These are phyloP conservation scores for Coelopa frigida DNA, from an alignment of 1,140 invertebrate genomes.

Conservation along the genomic window DNA sequence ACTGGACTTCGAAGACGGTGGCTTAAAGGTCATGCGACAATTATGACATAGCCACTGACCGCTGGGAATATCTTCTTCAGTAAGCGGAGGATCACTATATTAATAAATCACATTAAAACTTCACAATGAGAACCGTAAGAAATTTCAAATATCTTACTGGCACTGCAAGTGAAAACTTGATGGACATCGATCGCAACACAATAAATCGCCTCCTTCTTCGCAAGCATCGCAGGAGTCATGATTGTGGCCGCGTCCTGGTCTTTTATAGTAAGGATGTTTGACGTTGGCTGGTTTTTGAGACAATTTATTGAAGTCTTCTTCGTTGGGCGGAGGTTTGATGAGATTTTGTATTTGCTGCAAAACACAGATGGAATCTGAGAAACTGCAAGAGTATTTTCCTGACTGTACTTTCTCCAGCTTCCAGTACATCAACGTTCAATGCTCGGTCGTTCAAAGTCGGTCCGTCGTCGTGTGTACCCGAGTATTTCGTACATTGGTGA, in stretches of 20 bases:
- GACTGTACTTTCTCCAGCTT: background rate
- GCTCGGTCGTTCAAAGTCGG: too few relatives aligned
- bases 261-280: conserved; percentile 75
- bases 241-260: conserved; percentile 84
- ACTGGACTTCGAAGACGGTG: conserved; percentile 29
- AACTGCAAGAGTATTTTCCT: background rate
- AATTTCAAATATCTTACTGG: conserved; percentile 62
- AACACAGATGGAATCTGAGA: conserved; percentile 2
- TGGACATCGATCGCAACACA: conserved; percentile 92
- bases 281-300: conserved; percentile 58
- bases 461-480: too few relatives aligned
- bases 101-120: conserved; percentile 7
- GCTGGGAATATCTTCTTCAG: conserved; percentile 79
- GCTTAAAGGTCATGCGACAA: conserved; percentile 51
- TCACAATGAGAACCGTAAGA: background rate
- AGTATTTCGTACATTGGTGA: conserved; percentile 1
- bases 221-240: conserved; percentile 89
- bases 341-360: conserved; percentile 77
- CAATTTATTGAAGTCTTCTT: conserved; percentile 48
- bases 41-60: conserved; percentile 86
- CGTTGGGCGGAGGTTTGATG: conserved; percentile 79
- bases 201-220: conserved; percentile 86
- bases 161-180: conserved; percentile 91
- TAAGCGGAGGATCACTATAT: conserved; percentile 79
- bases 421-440: background rate